A percentile compares a stretch with the other conserved stretches of the same genome.
phyloP scores from a whole-genome alignment of 2,797 vertebrate species.

The Garrulus glandarius region DNA sequence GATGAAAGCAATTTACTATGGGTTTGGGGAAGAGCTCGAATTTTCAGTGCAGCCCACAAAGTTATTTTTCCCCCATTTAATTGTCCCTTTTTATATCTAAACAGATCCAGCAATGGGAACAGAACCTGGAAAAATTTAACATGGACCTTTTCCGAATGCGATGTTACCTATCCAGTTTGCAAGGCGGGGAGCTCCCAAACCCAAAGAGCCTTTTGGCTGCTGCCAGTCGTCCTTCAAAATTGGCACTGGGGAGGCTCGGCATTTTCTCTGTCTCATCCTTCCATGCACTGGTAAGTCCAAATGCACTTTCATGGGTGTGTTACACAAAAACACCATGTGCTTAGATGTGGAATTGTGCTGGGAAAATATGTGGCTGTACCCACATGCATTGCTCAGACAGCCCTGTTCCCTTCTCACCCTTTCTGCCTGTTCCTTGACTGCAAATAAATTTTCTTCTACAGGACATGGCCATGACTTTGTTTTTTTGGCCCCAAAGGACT shows the following conservation, averaged over 20 bases:
- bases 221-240: conserved; percentile 90
- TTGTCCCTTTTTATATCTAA: conserved; percentile 19
- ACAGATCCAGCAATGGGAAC: conserved; percentile 96
- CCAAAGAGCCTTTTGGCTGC: conserved; percentile 91
- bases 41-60: conserved; percentile 1
- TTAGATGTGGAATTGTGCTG: background rate
- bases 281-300: conserved; percentile 86
- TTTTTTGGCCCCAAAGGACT: background rate
- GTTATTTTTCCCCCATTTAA: background rate
- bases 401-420: background rate
- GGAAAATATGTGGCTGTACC: background rate
- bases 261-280: conserved; percentile 93
- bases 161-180: conserved; percentile 92
- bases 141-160: conserved; percentile 93
- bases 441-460: background rate
- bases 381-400: background rate
- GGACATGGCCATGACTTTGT: background rate
- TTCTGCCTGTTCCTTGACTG: background rate
- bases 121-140: conserved; percentile 94
- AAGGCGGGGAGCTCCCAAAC: conserved; percentile 92
- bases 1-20: conserved; percentile 35
- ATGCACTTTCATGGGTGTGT: background rate
- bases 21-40: background rate
- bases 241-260: conserved; percentile 85
- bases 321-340: background rate